Evolutionary conservation across 2,797 vertebrate species (phyloP).

Genomic region (Leptoclinus maculatus): DNA sequence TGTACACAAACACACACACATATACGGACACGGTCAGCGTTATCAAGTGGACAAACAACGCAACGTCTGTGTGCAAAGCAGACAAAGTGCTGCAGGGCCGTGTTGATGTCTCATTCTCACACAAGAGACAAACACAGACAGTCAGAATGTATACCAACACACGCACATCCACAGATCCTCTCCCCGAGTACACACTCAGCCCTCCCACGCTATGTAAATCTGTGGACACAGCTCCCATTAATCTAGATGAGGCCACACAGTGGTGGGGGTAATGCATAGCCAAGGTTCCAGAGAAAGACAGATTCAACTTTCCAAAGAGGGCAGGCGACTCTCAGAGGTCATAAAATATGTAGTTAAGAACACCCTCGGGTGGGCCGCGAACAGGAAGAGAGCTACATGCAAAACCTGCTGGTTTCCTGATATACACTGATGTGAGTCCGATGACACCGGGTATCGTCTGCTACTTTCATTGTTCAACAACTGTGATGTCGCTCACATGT

Average conservation of each 20-base stretch:
- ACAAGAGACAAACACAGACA: slow-evolving; percentile 1
- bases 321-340: slow-evolving; percentile 35
- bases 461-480: slow-evolving; percentile 16
- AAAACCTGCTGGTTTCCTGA: slow-evolving; percentile 11
- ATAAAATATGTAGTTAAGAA: slow-evolving; percentile 65
- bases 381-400: slow-evolving; percentile 1
- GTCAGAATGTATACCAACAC: background rate
- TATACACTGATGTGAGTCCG: background rate
- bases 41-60: slow-evolving; percentile 39
- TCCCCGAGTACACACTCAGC: slow-evolving; percentile 16
- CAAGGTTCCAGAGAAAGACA: slow-evolving; percentile 39
- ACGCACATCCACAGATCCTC: background rate
- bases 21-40: slow-evolving; percentile 25
- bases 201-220: slow-evolving; percentile 56
- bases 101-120: slow-evolving; percentile 13
- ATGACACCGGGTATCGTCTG: background rate
- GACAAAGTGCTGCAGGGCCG: slow-evolving; percentile 11
- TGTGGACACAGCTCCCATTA: slow-evolving; percentile 43
- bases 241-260: slow-evolving; percentile 60
- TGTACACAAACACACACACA: slow-evolving; percentile 23
- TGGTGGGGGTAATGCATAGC: slow-evolving; percentile 34
- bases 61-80: slow-evolving; percentile 32
- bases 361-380: background rate
- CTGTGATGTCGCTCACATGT: slow-evolving; percentile 3
- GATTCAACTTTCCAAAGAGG: slow-evolving; percentile 55